Evolutionary conservation across 1,140 invertebrate genomes (phyloP).

Genomic region (Bombus waltoni): DNA sequence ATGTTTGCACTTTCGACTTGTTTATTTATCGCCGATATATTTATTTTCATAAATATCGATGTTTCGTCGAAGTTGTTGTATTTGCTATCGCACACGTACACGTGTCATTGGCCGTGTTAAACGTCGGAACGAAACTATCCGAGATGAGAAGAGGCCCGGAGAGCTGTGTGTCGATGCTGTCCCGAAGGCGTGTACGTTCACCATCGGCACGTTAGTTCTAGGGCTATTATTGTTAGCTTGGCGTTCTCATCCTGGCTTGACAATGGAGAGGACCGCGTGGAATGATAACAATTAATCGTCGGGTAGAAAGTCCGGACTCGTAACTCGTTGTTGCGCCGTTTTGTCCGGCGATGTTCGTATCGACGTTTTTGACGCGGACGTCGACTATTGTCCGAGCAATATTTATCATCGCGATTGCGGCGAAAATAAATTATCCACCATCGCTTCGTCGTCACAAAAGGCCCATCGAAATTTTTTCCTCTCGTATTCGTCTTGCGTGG

Average conservation of each 20-base stretch:
- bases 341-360: constrained; percentile 27
- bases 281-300: constrained; percentile 53
- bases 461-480: background rate
- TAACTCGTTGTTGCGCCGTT: constrained; percentile 33
- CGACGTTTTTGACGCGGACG: constrained; percentile 37
- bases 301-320: constrained; percentile 19
- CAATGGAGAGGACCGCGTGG: constrained; percentile 32
- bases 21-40: background rate
- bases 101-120: background rate
- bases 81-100: background rate
- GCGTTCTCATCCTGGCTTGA: constrained; percentile 22
- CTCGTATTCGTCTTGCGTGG: background rate
- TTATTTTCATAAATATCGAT: background rate
- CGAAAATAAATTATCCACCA: constrained; percentile 30
- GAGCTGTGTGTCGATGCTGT: no score
- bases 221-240: constrained; percentile 15
- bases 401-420: constrained; percentile 47
- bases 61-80: background rate
- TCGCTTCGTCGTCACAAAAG: background rate
- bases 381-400: constrained; percentile 34
- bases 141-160: background rate
- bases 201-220: background rate
- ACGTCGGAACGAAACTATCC: background rate
- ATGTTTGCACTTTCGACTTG: background rate
- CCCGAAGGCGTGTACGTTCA: background rate